Percentiles rank a stretch among this genome's conserved stretches.
These are phyloP conservation scores for Agelaius tricolor DNA, from an alignment of 2,113 vertebrate species.

Conservation along the genomic window DNA sequence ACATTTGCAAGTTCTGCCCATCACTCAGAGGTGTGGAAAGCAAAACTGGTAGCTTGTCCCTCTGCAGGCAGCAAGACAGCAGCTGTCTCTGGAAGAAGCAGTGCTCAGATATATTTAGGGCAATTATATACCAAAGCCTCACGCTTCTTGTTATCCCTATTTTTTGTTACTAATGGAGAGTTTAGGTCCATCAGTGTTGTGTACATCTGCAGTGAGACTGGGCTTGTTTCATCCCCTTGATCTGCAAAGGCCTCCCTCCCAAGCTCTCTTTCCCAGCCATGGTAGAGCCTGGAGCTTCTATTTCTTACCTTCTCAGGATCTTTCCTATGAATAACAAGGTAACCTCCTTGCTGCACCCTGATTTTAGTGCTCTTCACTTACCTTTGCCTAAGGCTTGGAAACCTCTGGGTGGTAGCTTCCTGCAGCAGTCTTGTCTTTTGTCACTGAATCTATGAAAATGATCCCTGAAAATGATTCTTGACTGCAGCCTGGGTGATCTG, in stretches of 20 bases:
- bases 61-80: not conserved
- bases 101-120: not conserved
- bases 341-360: not conserved
- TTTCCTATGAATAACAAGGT: not conserved
- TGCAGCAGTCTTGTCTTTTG: not conserved
- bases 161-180: not conserved
- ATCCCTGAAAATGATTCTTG: not conserved
- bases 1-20: not conserved
- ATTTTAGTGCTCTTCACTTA: not conserved
- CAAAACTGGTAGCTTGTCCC: not conserved
- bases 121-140: not conserved
- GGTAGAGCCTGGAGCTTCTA: not conserved
- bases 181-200: not conserved
- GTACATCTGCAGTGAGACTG: rapidly evolving
- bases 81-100: not conserved
- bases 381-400: not conserved
- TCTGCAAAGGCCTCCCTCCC: not conserved
- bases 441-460: not conserved
- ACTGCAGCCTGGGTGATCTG: not conserved
- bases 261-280: not conserved
- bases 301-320: not conserved
- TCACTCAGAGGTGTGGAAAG: not conserved
- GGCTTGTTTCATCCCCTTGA: not conserved
- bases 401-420: not conserved
- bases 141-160: rapidly evolving